A percentile compares a stretch with the other conserved stretches of the same genome.
Evolutionary conservation across 2,888 invertebrate species (phyloP).

Genomic region (Idaea aversata): DNA sequence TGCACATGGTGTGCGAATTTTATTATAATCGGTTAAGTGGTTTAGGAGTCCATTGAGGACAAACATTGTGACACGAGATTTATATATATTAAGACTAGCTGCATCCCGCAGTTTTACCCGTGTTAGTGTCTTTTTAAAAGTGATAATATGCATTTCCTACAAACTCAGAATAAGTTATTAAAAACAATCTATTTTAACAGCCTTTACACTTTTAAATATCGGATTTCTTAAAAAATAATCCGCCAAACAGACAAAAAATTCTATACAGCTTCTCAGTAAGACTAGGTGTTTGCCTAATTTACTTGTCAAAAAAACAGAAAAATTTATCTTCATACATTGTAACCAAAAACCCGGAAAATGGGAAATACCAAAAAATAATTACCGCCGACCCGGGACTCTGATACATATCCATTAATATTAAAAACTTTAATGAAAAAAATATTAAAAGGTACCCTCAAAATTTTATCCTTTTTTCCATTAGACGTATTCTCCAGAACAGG

Average conservation of each 20-base stretch:
- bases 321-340: constrained; percentile 9
- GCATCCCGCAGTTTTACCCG: too few species aligned
- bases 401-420: constrained; percentile 76
- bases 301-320: background rate
- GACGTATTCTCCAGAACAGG: constrained; percentile 50
- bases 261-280: background rate
- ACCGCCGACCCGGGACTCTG: constrained; percentile 53
- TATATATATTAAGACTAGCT: too few species aligned
- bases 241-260: background rate
- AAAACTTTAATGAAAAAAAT: constrained; percentile 81
- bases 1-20: too few species aligned
- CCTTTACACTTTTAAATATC: too few species aligned
- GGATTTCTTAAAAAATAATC: too few species aligned
- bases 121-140: too few species aligned
- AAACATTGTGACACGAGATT: too few species aligned
- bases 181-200: too few species aligned
- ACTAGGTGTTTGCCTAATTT: background rate
- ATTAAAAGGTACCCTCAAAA: constrained; percentile 68
- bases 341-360: constrained; percentile 54
- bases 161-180: too few species aligned
- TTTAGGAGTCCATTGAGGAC: too few species aligned
- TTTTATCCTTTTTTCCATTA: constrained; percentile 78
- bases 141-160: too few species aligned
- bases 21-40: too few species aligned
- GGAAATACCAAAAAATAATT: constrained; percentile 69